Evolutionary conservation across 37 sponge, comb jelly and placozoan species (phyloP).

Genomic region (Crambe crambe): DNA sequence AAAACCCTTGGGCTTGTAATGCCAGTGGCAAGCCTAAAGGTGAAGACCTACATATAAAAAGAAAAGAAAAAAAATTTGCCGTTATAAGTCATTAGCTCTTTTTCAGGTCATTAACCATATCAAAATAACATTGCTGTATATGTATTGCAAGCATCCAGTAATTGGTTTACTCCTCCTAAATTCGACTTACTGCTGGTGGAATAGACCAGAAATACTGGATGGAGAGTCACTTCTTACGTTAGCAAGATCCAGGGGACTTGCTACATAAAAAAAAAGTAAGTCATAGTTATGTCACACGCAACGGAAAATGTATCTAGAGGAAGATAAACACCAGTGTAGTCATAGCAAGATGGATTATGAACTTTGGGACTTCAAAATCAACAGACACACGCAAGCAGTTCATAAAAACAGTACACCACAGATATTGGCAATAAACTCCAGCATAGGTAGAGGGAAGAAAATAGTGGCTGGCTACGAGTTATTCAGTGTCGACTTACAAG

Average conservation of each 20-base stretch:
- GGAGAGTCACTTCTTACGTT: constrained; percentile 23
- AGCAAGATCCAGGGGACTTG: constrained; percentile 4
- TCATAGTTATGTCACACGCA: no score
- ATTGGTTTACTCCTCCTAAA: neutral
- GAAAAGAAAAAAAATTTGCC: neutral
- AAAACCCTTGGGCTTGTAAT: constrained; percentile 33
- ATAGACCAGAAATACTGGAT: neutral
- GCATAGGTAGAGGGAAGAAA: no score
- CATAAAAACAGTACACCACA: neutral
- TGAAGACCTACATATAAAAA: neutral
- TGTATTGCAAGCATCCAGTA: neutral
- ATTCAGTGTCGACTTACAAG: constrained; percentile 45
- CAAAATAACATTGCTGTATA: no score
- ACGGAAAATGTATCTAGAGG: no score
- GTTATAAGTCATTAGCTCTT: neutral
- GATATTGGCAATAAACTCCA: neutral
- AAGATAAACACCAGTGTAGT: no score
- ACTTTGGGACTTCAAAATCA: neutral
- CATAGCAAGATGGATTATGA: no score
- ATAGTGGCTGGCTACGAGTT: no score
- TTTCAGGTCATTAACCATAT: neutral
- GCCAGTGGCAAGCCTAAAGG: constrained; percentile 22
- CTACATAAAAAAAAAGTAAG: neutral
- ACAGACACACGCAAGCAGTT: neutral
- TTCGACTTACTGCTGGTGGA: constrained; percentile 23